Evolutionary conservation across 2,797 vertebrate genomes (phyloP).

Genomic region (Bryconaethiops microstoma): DNA sequence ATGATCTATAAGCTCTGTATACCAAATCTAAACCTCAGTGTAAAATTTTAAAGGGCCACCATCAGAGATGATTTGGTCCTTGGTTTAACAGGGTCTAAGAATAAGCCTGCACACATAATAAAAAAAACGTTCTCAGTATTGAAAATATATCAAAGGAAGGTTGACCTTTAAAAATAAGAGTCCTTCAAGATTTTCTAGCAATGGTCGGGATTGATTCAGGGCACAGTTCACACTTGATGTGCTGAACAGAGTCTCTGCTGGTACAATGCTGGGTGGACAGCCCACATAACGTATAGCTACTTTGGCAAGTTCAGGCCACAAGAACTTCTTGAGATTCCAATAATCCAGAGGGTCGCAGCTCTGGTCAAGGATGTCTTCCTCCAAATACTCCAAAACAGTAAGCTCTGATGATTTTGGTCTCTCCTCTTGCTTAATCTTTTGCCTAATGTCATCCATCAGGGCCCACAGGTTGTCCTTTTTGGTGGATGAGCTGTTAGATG

Average conservation of each 20-base stretch:
- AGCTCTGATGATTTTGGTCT: constrained; percentile 87
- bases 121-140: constrained; percentile 85
- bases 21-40: constrained; percentile 58
- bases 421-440: constrained; percentile 84
- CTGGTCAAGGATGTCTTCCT: constrained; percentile 98
- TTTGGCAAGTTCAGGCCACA: constrained; percentile 93
- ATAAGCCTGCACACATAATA: constrained; percentile 45
- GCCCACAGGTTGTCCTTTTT: constrained; percentile 91
- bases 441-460: constrained; percentile 89
- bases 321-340: constrained; percentile 94
- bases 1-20: constrained; percentile 64
- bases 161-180: constrained; percentile 98
- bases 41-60: constrained; percentile 53
- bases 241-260: constrained; percentile 93
- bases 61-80: constrained; percentile 66
- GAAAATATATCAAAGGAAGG: constrained; percentile 97
- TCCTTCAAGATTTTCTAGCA: constrained; percentile 94
- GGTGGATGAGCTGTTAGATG: constrained; percentile 72
- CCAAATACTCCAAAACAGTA: constrained; percentile 91
- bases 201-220: constrained; percentile 88
- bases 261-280: constrained; percentile 93
- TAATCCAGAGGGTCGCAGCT: constrained; percentile 98
- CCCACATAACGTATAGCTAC: constrained; percentile 94
- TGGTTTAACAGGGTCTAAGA: constrained; percentile 66
- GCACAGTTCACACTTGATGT: constrained; percentile 87